These are phyloP conservation scores for Dasyornis broadbenti DNA, from an alignment of 2,113 vertebrate species.

Conservation along the genomic window DNA sequence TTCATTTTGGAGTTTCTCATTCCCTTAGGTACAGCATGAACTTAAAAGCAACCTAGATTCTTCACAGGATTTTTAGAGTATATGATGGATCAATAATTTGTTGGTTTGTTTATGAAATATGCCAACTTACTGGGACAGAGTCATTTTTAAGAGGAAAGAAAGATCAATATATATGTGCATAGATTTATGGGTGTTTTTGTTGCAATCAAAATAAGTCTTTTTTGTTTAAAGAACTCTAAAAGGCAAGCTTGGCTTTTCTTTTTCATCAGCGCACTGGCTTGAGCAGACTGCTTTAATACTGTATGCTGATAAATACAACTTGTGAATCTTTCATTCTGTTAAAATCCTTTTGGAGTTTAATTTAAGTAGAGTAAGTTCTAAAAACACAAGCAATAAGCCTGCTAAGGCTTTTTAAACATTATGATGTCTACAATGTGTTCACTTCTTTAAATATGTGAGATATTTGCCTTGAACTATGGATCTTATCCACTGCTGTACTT, in stretches of 20 bases:
- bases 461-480: neutral
- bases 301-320: conserved; percentile 37
- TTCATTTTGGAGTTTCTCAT: conserved; percentile 74
- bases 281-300: conserved; percentile 10
- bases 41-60: conserved; percentile 77
- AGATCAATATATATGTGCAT: conserved; percentile 83
- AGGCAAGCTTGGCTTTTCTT: conserved; percentile 55
- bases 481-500: neutral
- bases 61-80: conserved; percentile 76
- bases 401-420: neutral
- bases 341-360: conserved; percentile 32
- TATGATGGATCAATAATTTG: conserved; percentile 83
- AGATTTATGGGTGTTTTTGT: conserved; percentile 83
- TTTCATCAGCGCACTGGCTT: conserved; percentile 23
- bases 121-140: conserved; percentile 79
- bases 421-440: neutral
- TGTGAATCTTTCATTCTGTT: conserved; percentile 38
- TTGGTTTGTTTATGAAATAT: conserved; percentile 87
- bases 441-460: neutral
- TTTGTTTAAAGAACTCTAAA: conserved; percentile 67
- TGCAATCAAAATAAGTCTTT: conserved; percentile 77
- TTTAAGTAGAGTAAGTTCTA: conserved; percentile 8
- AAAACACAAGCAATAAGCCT: conserved; percentile 9
- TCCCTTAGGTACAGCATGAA: conserved; percentile 76
- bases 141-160: conserved; percentile 81